Conservation (phyloP, 2,113 vertebrate species). For the Alethe diademata region DNA sequence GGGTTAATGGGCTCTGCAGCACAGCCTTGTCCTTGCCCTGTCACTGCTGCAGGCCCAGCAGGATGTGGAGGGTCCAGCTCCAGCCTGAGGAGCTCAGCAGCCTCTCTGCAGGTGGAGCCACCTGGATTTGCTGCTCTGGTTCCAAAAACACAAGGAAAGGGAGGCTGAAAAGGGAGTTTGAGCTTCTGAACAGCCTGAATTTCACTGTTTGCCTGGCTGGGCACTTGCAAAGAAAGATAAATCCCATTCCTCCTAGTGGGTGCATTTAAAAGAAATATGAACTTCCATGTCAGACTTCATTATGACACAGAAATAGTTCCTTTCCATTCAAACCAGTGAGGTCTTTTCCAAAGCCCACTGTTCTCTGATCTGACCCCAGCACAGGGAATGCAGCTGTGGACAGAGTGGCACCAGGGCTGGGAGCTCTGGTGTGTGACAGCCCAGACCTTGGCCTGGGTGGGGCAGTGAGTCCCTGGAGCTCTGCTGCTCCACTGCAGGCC, state of each 20-base stretch:
- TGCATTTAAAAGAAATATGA: not conserved
- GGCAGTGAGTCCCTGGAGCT: not conserved
- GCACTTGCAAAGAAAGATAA: not conserved
- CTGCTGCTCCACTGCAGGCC: not conserved
- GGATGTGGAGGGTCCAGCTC: not conserved
- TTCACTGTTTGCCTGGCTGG: not conserved
- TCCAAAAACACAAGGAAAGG: fast-evolving
- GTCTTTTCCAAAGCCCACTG: not conserved
- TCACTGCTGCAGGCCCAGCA: not conserved
- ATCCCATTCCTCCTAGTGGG: not conserved
- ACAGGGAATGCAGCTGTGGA: fast-evolving
- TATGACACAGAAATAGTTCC: not conserved
- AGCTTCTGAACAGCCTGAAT: not conserved
- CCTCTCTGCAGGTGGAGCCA: not conserved
- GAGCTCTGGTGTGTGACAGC: not conserved
- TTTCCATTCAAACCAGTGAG: not conserved
- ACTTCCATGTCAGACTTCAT: not conserved
- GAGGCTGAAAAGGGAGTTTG: not conserved
- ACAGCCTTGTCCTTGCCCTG: not conserved
- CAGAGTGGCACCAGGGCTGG: not conserved
- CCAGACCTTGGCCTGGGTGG: not conserved
- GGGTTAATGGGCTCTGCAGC: not conserved
- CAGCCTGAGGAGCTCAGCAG: not conserved
- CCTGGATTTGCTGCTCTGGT: fast-evolving
- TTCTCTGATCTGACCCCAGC: not conserved